phyloP scores from a whole-genome alignment of 2,797 vertebrate genomes.

The Yasuhikotakia modesta region DNA sequence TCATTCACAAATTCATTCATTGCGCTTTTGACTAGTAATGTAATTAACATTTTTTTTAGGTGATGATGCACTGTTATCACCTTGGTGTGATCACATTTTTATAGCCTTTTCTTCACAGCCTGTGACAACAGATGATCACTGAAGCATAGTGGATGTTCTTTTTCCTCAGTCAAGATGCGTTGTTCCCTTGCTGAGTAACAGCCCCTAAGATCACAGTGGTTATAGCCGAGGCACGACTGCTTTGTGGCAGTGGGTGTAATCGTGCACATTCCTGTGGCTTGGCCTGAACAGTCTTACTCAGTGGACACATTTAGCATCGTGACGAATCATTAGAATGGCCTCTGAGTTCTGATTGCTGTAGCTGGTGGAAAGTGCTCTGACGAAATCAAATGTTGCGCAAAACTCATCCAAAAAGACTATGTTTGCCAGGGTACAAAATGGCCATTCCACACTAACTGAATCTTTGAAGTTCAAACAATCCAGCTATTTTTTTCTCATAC shows the following conservation, averaged over 20 bases:
- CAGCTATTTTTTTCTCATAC: not conserved
- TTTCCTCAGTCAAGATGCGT: not conserved
- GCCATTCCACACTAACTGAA: not conserved
- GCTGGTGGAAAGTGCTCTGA: conserved; percentile 9
- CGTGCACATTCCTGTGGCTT: conserved; percentile 27
- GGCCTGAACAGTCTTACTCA: conserved; percentile 63
- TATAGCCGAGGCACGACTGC: conserved; percentile 21
- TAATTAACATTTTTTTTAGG: no score
- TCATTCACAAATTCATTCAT: no score
- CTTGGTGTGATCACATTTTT: not conserved
- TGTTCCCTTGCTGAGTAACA: not conserved
- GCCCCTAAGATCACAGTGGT: not conserved
- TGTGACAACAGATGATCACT: not conserved
- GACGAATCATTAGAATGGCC: conserved; percentile 72
- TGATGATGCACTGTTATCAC: no score
- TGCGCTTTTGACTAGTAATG: no score
- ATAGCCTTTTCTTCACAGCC: not conserved
- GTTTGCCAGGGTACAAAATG: not conserved
- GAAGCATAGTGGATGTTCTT: no score
- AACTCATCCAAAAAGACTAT: not conserved
- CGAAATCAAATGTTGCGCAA: not conserved
- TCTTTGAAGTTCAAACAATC: not conserved
- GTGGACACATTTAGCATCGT: conserved; percentile 73
- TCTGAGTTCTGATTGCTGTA: conserved; percentile 72
- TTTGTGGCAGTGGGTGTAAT: conserved; percentile 45